Evolutionary conservation across 2,113 vertebrate species (phyloP), one percentile per base, ranked within the genome.

Genomic region (Heterochromis multidens): DNA sequence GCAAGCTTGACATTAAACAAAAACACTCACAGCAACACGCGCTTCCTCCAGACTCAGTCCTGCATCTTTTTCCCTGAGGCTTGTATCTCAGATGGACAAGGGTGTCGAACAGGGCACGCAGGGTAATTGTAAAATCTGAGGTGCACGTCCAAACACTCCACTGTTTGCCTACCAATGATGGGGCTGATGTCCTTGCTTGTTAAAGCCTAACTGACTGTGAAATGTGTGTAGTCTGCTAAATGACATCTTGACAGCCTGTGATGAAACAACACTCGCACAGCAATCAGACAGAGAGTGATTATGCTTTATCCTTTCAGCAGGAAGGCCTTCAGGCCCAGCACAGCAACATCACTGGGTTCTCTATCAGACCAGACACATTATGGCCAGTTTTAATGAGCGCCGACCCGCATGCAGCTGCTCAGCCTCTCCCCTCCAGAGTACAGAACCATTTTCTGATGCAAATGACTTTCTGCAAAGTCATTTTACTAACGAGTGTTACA

Each of bases 131-230:
- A 87, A 91, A 91, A 81, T 56, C 72, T 31, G 49, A 70, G 80
- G 72, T 60, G 89, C 65, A n/a, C 72, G 59, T 79, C 52, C 72
- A 33, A 76, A 78, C 57, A 19, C 89, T 61, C 58, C 63, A 49
- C 84, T 82, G 88, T 93, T 93, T 91, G 82, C 86, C 86, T 89
- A 83, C 88, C 79, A 85, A 86, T 86, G 90, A 92, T 6, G 77
- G 77, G 67, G 76, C 72, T 19, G 57, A 17, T 43, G 23, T 43
- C 77, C 27, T 80, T 78, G 88, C 89, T 91, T 92, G 88, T 86
- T 88, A 40, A 87, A 76, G 87, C 84, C 80, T 92, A 92, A 91
- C 77, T 84, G 92, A 83, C 82, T 91, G 92, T 93, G 90, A 92
- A 90, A 90, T 89, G 87, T 87, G 84, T 88, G 84, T 59, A 76